phyloP scores from a whole-genome alignment of 2,113 vertebrate species.

The Atlantisia rogersi region DNA sequence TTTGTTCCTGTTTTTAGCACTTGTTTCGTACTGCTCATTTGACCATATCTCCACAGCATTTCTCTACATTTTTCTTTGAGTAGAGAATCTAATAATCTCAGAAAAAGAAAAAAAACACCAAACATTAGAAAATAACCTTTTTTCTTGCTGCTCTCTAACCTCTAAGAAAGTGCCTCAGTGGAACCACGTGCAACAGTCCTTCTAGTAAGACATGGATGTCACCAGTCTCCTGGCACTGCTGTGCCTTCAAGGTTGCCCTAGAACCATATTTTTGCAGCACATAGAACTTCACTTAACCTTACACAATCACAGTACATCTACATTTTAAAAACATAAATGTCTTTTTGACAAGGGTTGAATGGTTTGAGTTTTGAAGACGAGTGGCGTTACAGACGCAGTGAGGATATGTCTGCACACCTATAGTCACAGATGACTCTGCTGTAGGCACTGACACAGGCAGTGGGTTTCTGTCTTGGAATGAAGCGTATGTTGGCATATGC shows the following conservation, averaged over 20 bases:
- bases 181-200: background rate
- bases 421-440: background rate
- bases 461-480: background rate
- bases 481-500: background rate
- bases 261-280: background rate
- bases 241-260: background rate
- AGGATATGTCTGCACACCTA: background rate
- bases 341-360: background rate
- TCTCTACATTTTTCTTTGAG: background rate
- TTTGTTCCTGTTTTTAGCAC: background rate
- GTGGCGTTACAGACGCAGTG: background rate
- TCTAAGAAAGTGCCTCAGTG: background rate
- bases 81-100: background rate
- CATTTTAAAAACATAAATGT: background rate
- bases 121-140: background rate
- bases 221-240: background rate
- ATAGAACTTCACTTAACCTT: background rate
- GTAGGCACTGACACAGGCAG: background rate
- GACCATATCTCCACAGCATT: background rate
- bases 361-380: background rate
- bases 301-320: background rate
- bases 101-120: background rate
- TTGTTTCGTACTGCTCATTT: background rate
- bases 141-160: background rate
- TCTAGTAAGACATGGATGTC: background rate